Evolutionary conservation across 2,888 invertebrate species (phyloP).

Genomic region (Bursaphelenchus okinawaensis): DNA sequence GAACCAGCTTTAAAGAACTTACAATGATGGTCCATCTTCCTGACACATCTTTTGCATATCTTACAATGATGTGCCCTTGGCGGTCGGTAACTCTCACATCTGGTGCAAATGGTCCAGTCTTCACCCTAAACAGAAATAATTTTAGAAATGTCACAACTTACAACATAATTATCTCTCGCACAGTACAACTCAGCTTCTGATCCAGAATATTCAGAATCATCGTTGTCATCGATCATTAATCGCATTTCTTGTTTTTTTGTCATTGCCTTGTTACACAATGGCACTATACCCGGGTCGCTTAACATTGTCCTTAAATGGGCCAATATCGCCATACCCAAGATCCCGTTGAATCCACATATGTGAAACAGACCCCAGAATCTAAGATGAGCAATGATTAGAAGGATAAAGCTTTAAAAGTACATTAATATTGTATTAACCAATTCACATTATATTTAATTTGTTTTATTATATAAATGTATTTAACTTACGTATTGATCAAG

Average conservation of each 20-base stretch:
- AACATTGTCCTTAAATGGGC: conserved; percentile 78
- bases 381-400: conserved; percentile 22
- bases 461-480: conserved; percentile 1
- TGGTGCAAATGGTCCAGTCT: conserved; percentile 70
- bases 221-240: conserved; percentile 6
- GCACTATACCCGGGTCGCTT: conserved; percentile 82
- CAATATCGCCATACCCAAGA: conserved; percentile 71
- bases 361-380: conserved; percentile 27
- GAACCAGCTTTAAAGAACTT: background rate
- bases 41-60: conserved; percentile 59
- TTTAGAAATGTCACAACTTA: background rate
- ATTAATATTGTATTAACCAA: background rate
- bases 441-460: no score
- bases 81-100: conserved; percentile 74
- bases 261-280: conserved; percentile 63
- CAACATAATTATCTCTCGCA: conserved; percentile 4
- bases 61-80: conserved; percentile 86
- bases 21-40: conserved; percentile 76
- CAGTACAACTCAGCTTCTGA: conserved; percentile 13
- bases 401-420: background rate
- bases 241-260: conserved; percentile 85
- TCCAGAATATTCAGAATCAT: conserved; percentile 21
- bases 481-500: conserved; percentile 1
- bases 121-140: conserved; percentile 32
- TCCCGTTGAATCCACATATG: conserved; percentile 70